phyloP scores from a whole-genome alignment of 2,113 vertebrate genomes.

The Harpagus bidentatus region DNA sequence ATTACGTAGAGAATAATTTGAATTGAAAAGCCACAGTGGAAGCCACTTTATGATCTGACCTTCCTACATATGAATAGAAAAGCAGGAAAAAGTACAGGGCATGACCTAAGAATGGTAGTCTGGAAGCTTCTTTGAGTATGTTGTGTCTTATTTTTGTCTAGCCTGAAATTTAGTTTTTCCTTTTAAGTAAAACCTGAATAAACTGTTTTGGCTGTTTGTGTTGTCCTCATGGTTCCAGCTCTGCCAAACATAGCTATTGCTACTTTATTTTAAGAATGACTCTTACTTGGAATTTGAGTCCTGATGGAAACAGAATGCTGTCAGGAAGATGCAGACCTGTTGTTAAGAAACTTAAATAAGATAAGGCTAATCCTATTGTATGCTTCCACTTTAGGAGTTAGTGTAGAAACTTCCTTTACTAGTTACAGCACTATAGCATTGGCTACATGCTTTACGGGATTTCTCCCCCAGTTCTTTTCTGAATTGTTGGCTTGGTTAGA shows the following conservation, averaged over 20 bases:
- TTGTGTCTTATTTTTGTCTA: background rate
- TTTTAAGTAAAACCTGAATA: background rate
- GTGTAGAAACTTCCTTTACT: background rate
- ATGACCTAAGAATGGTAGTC: background rate
- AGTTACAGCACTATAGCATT: background rate
- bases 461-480: background rate
- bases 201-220: background rate
- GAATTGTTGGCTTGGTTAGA: background rate
- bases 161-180: background rate
- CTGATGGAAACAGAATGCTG: background rate
- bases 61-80: background rate
- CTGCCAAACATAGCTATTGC: background rate
- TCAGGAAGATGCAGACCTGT: background rate
- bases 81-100: background rate
- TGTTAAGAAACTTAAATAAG: slow-evolving; percentile 19
- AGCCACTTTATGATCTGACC: background rate
- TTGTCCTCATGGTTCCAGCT: background rate
- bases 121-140: background rate
- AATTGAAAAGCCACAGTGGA: background rate
- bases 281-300: background rate
- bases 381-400: background rate
- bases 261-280: background rate
- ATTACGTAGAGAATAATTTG: background rate
- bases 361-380: slow-evolving; percentile 16
- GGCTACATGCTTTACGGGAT: background rate